These are phyloP conservation scores for Noctilio leporinus DNA, from an alignment of 2,113 vertebrate species.

Conservation along the genomic window DNA sequence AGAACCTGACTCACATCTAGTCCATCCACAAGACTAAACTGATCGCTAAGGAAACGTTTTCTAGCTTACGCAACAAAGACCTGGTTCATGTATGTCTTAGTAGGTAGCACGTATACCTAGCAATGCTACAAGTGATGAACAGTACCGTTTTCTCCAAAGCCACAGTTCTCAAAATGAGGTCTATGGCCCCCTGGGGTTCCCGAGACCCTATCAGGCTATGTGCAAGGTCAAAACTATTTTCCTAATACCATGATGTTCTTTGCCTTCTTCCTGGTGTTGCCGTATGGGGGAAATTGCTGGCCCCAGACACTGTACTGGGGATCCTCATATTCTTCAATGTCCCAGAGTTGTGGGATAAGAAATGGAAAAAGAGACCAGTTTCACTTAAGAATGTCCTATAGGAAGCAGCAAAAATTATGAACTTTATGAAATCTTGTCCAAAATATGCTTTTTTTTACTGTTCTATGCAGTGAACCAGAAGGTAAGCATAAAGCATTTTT, in stretches of 20 bases:
- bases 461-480: neutral
- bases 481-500: neutral
- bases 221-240: neutral
- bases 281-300: neutral
- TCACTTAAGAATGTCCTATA: neutral
- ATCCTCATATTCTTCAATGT: neutral
- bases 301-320: neutral
- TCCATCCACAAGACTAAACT: neutral
- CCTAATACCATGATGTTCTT: neutral
- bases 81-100: neutral
- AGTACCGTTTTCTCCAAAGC: neutral
- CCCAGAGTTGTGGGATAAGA: neutral
- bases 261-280: neutral
- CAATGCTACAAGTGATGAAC: neutral
- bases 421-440: conserved; percentile 6
- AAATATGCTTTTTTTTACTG: neutral
- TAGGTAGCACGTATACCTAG: neutral
- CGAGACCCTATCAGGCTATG: neutral
- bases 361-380: neutral
- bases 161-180: neutral
- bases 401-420: neutral
- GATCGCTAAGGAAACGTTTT: neutral
- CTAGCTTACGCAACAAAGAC: neutral
- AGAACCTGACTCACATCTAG: neutral
- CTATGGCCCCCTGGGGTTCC: neutral